Base-by-base conservation (phyloP, 2,888 invertebrate genomes). In the Trissolcus japonicus region DNA sequence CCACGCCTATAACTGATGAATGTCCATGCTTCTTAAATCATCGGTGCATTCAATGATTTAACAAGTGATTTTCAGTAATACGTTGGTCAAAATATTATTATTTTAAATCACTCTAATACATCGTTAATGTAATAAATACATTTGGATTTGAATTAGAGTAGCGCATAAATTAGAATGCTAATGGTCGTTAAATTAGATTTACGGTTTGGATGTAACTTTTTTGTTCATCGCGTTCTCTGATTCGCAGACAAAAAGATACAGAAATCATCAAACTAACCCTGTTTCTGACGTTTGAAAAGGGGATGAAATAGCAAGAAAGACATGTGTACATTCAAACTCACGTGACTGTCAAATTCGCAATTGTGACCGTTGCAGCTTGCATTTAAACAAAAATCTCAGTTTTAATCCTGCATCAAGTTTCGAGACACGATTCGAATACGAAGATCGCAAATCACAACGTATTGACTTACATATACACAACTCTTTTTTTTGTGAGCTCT, bases 1-100 rank as follows among this genome's bases (percentile, higher is more conserved):
- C 71, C 79, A 79, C 80, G 81, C 77, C 81, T 75, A 35, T 35
- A 79, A 78, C 80, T 79, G 81, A 83, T 85, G 80, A 83, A 83
- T 84, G 85, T 86, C 86, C 81, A 82, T 82, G 81, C 82, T 81
- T 82, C 81, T 79, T 69, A 73, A 76, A 76, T 76, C 50, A 59
- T 59, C 54, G 54, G 67, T 79, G 81, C 79, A 75, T 68, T 77
- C 76, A 78, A 78, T 80, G 73, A 68, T 65, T 35, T 60, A 63
- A 57, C 50, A 46, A 71, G 56, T 66, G 55, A 19, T 25, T 7
- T 35, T 35, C 25, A n/a, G n/a, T 14, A 14, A 9, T n/a, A 46
- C 16, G 6, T 14, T 11, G 46, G 4, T 16, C n/a, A 14, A 46
- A 46, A 46, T 46, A 16, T 16, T 16, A 16, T n/a, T 46, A 46